Evolutionary conservation across 2,113 vertebrate species (phyloP).

Genomic region (Lutjanus erythropterus): DNA sequence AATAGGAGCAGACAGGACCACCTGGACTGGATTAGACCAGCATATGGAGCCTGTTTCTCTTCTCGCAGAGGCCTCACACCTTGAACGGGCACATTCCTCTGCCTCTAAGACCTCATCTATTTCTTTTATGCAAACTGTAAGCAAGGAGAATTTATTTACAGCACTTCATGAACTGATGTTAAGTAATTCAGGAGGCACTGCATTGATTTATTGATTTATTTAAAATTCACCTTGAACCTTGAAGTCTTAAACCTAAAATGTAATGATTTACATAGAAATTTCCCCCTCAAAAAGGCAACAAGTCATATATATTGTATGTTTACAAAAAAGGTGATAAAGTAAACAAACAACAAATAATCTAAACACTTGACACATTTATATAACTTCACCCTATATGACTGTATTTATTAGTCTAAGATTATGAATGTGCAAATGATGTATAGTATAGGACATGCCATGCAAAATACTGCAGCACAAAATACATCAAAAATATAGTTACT

Average conservation of each 20-base stretch:
- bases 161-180: neutral
- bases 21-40: conserved; percentile 79
- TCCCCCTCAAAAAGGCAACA: too few relatives aligned
- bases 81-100: conserved; percentile 21
- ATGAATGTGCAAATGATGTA: neutral
- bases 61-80: conserved; percentile 16
- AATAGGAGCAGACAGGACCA: conserved; percentile 82
- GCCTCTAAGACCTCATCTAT: neutral
- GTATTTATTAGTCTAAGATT: neutral
- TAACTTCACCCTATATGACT: neutral
- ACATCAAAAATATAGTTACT: too few relatives aligned
- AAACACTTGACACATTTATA: too few relatives aligned
- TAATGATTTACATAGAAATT: too few relatives aligned
- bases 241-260: too few relatives aligned
- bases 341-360: neutral
- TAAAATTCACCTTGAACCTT: too few relatives aligned
- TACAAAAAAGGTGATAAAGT: neutral
- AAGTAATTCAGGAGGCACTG: neutral
- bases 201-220: neutral
- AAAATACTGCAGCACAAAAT: neutral
- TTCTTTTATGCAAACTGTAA: neutral
- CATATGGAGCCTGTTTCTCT: conserved; percentile 74
- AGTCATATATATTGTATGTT: too few relatives aligned
- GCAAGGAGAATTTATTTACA: neutral
- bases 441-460: neutral